A percentile compares a stretch with the other conserved stretches of the same genome.
These are phyloP conservation scores for Minunthozetes semirufus DNA, from an alignment of 2,888 invertebrate species.

Conservation along the genomic window DNA sequence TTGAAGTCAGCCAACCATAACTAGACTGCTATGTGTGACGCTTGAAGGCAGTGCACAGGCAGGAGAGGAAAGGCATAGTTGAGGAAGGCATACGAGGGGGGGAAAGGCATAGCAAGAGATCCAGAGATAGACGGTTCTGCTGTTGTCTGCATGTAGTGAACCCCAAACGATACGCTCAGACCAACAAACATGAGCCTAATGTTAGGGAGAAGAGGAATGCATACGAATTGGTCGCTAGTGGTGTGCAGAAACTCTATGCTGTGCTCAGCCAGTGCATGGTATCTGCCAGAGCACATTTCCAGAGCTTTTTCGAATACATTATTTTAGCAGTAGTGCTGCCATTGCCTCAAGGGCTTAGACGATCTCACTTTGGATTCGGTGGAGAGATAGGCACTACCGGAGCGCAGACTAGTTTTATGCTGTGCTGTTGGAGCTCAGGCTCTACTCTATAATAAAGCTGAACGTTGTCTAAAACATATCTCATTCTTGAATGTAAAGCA, in stretches of 20 bases:
- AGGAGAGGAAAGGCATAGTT: neutral
- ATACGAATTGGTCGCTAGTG: neutral
- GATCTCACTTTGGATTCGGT: neutral
- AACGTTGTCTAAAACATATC: neutral
- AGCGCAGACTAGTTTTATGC: neutral
- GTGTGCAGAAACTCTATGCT: no score
- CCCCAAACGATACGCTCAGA: neutral
- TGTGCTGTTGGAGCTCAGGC: no score
- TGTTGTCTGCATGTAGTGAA: neutral
- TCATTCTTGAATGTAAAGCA: conserved; percentile 10
- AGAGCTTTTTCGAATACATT: no score
- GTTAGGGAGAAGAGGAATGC: neutral
- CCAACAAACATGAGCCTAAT: neutral
- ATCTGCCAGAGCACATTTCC: no score
- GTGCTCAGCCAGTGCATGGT: no score
- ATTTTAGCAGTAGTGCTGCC: neutral
- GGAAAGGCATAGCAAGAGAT: neutral
- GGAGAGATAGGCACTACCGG: neutral
- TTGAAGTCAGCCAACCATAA: conserved; percentile 19
- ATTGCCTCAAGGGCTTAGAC: conserved; percentile 12
- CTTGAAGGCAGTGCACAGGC: conserved; percentile 10
- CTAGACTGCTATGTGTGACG: neutral
- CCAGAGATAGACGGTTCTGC: neutral
- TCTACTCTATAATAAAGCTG: neutral
- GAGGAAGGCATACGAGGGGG: neutral